Conservation (phyloP, 2,113 vertebrate genomes). For the Aramus guarauna region DNA sequence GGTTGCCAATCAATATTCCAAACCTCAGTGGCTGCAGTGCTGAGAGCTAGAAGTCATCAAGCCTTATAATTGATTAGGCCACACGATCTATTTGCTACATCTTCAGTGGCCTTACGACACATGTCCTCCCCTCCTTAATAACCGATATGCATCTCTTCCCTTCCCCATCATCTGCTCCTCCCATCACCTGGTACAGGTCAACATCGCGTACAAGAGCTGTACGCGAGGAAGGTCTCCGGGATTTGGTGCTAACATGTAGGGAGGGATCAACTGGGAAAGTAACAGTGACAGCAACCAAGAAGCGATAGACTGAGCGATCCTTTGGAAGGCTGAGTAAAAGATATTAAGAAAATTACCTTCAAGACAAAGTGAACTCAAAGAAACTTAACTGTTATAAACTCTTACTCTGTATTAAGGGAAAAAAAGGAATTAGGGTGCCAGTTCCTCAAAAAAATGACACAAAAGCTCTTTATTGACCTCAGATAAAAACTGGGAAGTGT, state of each 20-base stretch:
- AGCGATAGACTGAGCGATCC: neutral
- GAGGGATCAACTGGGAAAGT: neutral
- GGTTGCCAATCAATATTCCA: neutral
- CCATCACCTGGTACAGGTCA: neutral
- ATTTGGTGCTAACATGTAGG: neutral
- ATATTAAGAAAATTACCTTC: neutral
- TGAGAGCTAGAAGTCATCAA: neutral
- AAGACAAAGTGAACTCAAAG: neutral
- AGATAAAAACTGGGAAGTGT: neutral
- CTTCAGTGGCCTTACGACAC: neutral
- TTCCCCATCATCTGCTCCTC: neutral
- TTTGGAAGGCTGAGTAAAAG: neutral
- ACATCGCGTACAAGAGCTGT: neutral
- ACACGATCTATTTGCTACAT: neutral
- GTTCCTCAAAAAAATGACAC: neutral
- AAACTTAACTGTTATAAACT: neutral
- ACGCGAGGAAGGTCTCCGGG: neutral
- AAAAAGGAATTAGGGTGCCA: neutral
- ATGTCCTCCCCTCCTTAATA: neutral
- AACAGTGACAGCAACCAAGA: neutral
- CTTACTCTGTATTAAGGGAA: neutral
- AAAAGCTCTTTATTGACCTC: neutral
- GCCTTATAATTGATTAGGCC: neutral
- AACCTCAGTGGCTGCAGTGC: neutral
- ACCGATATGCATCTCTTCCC: neutral